phyloP scores from a whole-genome alignment of 2,888 invertebrate species.

The Xanthia icteritia region DNA sequence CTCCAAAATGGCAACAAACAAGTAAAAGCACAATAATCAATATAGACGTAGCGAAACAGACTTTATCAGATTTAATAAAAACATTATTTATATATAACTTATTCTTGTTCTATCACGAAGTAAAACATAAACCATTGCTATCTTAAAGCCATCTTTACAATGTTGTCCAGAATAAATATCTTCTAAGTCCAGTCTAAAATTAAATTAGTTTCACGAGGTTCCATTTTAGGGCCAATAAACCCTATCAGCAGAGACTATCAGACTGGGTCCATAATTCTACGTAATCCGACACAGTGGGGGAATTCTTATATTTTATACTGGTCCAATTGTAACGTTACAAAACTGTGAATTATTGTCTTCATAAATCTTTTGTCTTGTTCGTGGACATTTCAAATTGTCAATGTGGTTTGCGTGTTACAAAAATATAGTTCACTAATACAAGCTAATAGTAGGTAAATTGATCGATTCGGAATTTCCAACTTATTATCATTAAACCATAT shows the following conservation, averaged over 20 bases:
- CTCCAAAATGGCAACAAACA: slow-evolving; percentile 4
- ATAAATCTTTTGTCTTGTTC: slow-evolving; percentile 67
- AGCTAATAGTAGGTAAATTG: not conserved
- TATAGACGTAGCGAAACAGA: slow-evolving; percentile 44
- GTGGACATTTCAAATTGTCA: slow-evolving; percentile 46
- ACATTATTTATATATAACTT: slow-evolving; percentile 35
- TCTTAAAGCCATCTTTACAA: slow-evolving; percentile 54
- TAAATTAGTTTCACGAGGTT: slow-evolving; percentile 58
- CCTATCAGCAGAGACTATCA: slow-evolving; percentile 55
- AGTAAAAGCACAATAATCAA: slow-evolving; percentile 41
- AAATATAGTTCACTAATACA: slow-evolving; percentile 34
- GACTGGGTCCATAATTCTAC: slow-evolving; percentile 49
- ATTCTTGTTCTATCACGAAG: slow-evolving; percentile 45
- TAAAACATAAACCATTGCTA: slow-evolving; percentile 54
- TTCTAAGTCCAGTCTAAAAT: slow-evolving; percentile 51
- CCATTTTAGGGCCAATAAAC: slow-evolving; percentile 59
- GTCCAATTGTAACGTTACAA: slow-evolving; percentile 68
- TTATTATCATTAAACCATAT: not conserved
- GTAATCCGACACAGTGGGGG: slow-evolving; percentile 55
- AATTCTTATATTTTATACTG: slow-evolving; percentile 60
- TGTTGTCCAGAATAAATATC: slow-evolving; percentile 45
- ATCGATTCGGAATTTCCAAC: slow-evolving; percentile 8
- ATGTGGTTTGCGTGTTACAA: slow-evolving; percentile 50
- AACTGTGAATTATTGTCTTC: slow-evolving; percentile 68
- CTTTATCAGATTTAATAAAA: slow-evolving; percentile 53